Percentiles rank a stretch among this genome's conserved stretches.
These are phyloP conservation scores for Drosophila ercepeae DNA, from an alignment of 1,140 invertebrate species.

Conservation along the genomic window DNA sequence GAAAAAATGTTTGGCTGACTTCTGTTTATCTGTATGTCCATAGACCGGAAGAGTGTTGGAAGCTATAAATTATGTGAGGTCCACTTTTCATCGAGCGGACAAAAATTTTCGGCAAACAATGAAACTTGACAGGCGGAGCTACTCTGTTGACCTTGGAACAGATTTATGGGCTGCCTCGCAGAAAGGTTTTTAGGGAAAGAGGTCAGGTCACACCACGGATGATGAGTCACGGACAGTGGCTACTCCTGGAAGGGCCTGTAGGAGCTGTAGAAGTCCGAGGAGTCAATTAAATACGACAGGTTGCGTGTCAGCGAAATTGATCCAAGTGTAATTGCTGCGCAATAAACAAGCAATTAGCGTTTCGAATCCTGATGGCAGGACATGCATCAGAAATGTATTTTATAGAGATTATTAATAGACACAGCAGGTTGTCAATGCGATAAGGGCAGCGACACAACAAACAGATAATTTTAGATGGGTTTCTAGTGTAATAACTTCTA, in stretches of 20 bases:
- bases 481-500: neutral
- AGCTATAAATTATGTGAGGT: constrained; percentile 27
- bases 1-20: neutral
- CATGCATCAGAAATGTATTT: constrained; percentile 10
- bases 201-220: constrained; percentile 13
- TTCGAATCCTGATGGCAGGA: constrained; percentile 10
- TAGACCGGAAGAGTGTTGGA: constrained; percentile 5
- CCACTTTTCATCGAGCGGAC: constrained; percentile 13
- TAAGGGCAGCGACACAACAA: neutral
- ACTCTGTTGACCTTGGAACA: constrained; percentile 33
- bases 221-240: constrained; percentile 25
- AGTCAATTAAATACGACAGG: constrained; percentile 21
- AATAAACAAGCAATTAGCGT: constrained; percentile 61
- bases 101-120: constrained; percentile 11
- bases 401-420: constrained; percentile 20
- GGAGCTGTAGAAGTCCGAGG: neutral
- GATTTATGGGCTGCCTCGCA: constrained; percentile 28
- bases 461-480: neutral
- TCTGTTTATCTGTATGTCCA: constrained; percentile 14
- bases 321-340: constrained; percentile 35
- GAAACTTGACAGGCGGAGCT: constrained; percentile 18
- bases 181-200: constrained; percentile 3
- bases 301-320: constrained; percentile 49
- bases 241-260: neutral
- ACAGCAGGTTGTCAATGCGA: neutral